Conservation (phyloP, 2,797 vertebrate genomes). For the Kryptolebias ocellatus region DNA sequence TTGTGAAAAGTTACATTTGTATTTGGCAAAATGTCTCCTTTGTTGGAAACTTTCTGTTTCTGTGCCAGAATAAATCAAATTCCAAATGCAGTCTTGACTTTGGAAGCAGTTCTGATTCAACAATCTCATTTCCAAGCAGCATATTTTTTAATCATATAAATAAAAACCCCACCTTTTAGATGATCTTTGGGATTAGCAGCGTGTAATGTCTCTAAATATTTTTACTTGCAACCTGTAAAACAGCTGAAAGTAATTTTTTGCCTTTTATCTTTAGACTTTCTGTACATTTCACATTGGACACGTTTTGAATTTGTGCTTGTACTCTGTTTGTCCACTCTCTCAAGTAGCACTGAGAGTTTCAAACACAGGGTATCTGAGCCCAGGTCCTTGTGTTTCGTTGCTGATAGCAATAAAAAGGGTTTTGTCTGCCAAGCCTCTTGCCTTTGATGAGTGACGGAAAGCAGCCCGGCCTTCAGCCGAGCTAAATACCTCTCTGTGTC, state of each 20-base stretch:
- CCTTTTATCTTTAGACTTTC: neutral
- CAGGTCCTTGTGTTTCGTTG: conserved; percentile 51
- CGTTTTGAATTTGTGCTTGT: conserved; percentile 11
- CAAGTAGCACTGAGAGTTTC: conserved; percentile 23
- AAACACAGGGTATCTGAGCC: conserved; percentile 25
- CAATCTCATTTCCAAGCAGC: too few relatives aligned
- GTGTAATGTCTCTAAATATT: neutral
- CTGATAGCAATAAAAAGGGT: conserved; percentile 57
- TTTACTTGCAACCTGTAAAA: neutral
- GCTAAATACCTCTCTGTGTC: conserved; percentile 57
- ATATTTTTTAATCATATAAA: too few relatives aligned
- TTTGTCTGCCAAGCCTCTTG: conserved; percentile 61
- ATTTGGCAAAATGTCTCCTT: too few relatives aligned
- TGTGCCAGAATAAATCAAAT: too few relatives aligned
- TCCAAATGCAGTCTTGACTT: too few relatives aligned
- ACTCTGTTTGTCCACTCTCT: conserved; percentile 27
- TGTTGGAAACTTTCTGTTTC: too few relatives aligned
- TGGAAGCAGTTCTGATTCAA: too few relatives aligned
- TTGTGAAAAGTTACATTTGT: too few relatives aligned
- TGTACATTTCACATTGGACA: conserved; percentile 6
- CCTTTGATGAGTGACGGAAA: conserved; percentile 74
- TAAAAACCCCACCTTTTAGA: too few relatives aligned
- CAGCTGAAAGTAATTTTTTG: neutral
- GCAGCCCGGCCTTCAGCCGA: conserved; percentile 59
- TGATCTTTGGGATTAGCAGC: too few relatives aligned